Evolutionary conservation across 2,113 vertebrate species (phyloP), one percentile per base, ranked within the genome.

Genomic region (Sula dactylatra): DNA sequence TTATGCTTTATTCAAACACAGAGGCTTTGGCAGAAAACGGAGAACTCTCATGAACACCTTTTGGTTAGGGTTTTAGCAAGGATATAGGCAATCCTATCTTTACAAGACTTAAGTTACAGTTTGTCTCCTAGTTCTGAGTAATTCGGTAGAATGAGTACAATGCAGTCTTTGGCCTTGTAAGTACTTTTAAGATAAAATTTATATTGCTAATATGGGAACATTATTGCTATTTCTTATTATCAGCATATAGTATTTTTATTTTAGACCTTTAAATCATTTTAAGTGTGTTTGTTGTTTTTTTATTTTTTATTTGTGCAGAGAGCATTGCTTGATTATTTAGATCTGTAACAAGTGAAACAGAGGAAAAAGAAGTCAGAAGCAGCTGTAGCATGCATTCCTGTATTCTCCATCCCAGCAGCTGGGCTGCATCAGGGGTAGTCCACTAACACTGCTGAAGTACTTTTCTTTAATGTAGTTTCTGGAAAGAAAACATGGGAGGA

Each of bases 1-100:
- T 69, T 86, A 74, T 96, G 38, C 49, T 78, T 95, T 83, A 96
- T 96, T 96, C 71, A 91, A 61, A 86, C 67, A 36, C 36, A 19
- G 40, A 26, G 50, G 40, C 72, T 92, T 77, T 72, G 70, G 64
- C 62, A 73, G 58, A 42, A 93, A 72, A 49, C 31, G 3, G 5
- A 94, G 38, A 93, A 90, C 58, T 11, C 52, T 79, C 25, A 67
- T 13, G 27, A 72, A 69, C 49, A 52, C 27, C 12, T 71, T 86
- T 61, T 71, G 40, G 61, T 89, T 72, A 13, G 25, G 13, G 36
- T 94, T 78, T 66, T 64, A 92, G 44, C 34, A 74, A 64, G 20
- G 80, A 54, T 59, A n/a, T 9, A 74, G 36, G 7, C 61, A 82
- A 15, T 59, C 3, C 8, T 90, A 2, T 32, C 50, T 79, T 91